Percentiles rank a stretch among this genome's conserved stretches.
Conservation (phyloP, 2,113 vertebrate genomes). For the Cyprichromis sp. region DNA sequence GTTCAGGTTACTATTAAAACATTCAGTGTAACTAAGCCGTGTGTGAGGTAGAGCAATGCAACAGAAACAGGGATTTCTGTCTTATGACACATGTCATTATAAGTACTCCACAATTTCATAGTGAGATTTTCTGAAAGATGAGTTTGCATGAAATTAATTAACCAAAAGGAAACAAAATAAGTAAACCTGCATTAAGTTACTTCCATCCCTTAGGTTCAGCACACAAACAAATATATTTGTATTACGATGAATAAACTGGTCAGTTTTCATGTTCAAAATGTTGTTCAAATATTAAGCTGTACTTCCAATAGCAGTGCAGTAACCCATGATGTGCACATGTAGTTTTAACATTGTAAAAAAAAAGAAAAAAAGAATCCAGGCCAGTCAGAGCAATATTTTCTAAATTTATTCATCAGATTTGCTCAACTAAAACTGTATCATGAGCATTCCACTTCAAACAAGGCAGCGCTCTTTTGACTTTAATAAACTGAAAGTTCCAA, state of each 20-base stretch:
- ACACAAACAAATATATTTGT: not conserved
- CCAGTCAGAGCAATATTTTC: not conserved
- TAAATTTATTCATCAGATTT: not conserved
- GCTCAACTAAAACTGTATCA: not conserved
- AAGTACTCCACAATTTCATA: not conserved
- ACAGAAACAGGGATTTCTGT: not conserved
- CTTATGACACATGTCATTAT: not conserved
- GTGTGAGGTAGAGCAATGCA: not conserved
- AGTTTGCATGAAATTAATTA: not conserved
- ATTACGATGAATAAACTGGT: not conserved
- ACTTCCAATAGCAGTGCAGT: not conserved
- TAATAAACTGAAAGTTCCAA: not conserved
- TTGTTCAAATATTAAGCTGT: not conserved
- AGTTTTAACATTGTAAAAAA: not conserved
- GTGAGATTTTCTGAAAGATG: not conserved
- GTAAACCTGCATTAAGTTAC: not conserved
- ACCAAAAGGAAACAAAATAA: not conserved
- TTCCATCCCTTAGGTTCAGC: not conserved
- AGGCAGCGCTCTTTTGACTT: not conserved
- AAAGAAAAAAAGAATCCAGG: not conserved
- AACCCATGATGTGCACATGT: not conserved
- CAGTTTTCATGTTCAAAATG: not conserved
- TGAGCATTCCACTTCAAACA: not conserved
- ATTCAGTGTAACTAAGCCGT: not conserved
- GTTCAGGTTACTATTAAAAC: not conserved